A percentile compares a stretch with the other conserved stretches of the same genome.
These are phyloP conservation scores for Polyploca ridens DNA, from an alignment of 2,888 invertebrate genomes.

Conservation along the genomic window DNA sequence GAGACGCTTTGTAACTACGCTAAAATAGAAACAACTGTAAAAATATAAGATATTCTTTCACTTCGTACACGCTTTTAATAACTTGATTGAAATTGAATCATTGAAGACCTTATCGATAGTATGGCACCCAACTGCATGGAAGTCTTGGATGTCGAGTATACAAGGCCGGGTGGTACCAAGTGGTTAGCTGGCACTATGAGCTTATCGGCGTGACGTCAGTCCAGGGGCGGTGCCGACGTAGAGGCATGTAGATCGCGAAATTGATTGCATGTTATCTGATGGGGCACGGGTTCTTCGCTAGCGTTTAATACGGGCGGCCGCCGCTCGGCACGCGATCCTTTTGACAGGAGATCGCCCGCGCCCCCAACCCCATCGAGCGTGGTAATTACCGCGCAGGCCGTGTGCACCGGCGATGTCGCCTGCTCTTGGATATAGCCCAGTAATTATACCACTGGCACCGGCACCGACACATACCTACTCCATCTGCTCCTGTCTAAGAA, in stretches of 20 bases:
- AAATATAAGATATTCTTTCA: constrained; percentile 10
- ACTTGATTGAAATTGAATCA: background rate
- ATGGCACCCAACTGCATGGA: constrained; percentile 29
- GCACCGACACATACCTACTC: constrained; percentile 18
- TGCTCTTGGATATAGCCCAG: constrained; percentile 42
- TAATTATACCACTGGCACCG: constrained; percentile 40
- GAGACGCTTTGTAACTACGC: constrained; percentile 49
- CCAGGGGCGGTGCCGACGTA: constrained; percentile 79
- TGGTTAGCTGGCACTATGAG: constrained; percentile 75
- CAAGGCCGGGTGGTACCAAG: constrained; percentile 70
- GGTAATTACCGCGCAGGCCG: constrained; percentile 77
- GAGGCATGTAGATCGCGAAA: constrained; percentile 83
- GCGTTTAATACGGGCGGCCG: constrained; percentile 81
- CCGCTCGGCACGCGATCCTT: constrained; percentile 78
- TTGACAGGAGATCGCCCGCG: constrained; percentile 80
- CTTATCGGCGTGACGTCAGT: constrained; percentile 80
- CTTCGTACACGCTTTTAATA: constrained; percentile 3
- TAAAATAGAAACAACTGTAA: constrained; percentile 46
- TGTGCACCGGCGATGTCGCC: constrained; percentile 80
- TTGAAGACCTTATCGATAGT: background rate
- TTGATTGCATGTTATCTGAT: constrained; percentile 84
- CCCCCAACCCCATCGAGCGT: constrained; percentile 66
- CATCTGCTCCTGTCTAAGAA: background rate
- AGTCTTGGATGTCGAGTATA: constrained; percentile 46
- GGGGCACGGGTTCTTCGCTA: constrained; percentile 82